Evolutionary conservation across 2,888 invertebrate genomes (phyloP), one percentile per base, ranked within the genome.

Genomic region (Rotaria socialis): DNA sequence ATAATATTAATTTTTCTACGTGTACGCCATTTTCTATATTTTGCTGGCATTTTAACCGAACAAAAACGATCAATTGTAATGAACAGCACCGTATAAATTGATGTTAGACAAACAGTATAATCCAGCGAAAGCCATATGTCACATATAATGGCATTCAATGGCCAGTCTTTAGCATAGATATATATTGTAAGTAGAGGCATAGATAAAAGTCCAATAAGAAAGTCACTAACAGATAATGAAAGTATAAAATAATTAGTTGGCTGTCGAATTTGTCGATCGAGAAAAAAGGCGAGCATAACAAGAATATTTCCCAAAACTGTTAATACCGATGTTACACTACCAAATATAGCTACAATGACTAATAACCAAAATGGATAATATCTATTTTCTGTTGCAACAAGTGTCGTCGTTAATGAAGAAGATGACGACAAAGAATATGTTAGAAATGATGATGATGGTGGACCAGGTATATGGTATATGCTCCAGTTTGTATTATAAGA

Each of bases 211-310:
- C 99, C 99, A 91, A 99, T 99, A 88, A 98, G 93, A 93, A 98
- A 94, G 91, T 98, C 97, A 19, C 96, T 96, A 87, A 97, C 96
- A 84, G 99, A 99, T 88, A 99, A 93, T 0, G 98, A 98, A 16
- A 97, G 97, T 88, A 99, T 97, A 93, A 98, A 99, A 92, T 98
- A 99, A 93, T 99, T 99, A 91, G 97, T 97, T 52, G 99, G 98
- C 91, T 98, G 97, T 86, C 99, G 92, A 88, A 93, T 93, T 88
- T 95, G 94, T 87, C 96, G 93, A 92, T 97, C 97, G 80, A 97
- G 95, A 88, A 96, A 94, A 92, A 98, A 98, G 84, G 97, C 96
- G 89, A 97, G 92, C 86, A 98, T 93, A 87, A 98, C 97, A 88
- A 99, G 93, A 86, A 97, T 95, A 91, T 99, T 99, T 86, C 99